These are phyloP conservation scores for Limnephilus lunatus DNA, from an alignment of 2,888 invertebrate species.

Conservation along the genomic window DNA sequence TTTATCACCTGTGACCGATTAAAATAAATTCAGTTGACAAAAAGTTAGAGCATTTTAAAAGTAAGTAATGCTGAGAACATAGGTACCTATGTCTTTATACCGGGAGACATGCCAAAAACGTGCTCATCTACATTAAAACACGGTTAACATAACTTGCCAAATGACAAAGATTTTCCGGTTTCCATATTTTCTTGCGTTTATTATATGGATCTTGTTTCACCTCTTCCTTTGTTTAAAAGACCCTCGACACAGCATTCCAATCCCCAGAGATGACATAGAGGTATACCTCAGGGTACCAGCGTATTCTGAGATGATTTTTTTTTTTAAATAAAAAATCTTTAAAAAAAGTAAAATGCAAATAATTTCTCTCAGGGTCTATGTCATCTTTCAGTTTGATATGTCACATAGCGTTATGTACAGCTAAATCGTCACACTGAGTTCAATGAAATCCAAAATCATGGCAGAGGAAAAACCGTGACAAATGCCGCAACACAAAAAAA, in stretches of 20 bases:
- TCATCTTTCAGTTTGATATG: not conserved
- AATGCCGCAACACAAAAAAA: conserved; percentile 10
- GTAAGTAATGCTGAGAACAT: not conserved
- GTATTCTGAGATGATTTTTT: too few species aligned
- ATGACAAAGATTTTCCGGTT: not conserved
- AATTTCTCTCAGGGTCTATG: too few species aligned
- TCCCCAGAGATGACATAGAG: too few species aligned
- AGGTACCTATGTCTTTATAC: not conserved
- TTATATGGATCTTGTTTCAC: too few species aligned
- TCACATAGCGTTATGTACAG: not conserved
- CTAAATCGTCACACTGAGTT: not conserved
- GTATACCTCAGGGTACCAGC: too few species aligned
- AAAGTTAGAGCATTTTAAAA: not conserved
- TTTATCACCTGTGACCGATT: not conserved
- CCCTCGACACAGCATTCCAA: too few species aligned
- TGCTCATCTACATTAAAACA: not conserved
- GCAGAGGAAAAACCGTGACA: conserved; percentile 9
- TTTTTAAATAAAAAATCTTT: too few species aligned
- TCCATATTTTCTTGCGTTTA: too few species aligned
- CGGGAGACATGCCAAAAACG: not conserved
- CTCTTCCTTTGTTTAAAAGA: not conserved
- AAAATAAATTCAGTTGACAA: not conserved
- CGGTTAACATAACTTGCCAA: not conserved
- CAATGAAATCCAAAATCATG: not conserved
- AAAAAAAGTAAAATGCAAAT: too few species aligned